A percentile compares a stretch with the other conserved stretches of the same genome.
These are phyloP conservation scores for Protosalanx chinensis DNA, from an alignment of 2,797 vertebrate species.

Conservation along the genomic window DNA sequence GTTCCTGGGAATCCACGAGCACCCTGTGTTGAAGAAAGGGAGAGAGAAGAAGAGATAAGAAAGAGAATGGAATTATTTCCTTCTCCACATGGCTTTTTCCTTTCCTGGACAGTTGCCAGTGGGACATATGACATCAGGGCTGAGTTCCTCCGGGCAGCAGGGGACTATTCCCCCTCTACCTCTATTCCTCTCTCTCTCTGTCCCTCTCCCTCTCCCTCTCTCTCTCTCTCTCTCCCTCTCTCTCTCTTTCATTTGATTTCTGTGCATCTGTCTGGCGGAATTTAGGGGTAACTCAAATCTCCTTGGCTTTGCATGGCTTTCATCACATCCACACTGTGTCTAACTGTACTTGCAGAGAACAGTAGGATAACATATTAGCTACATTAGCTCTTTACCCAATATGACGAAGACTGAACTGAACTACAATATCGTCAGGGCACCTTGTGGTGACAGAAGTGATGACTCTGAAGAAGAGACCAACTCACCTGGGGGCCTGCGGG, in stretches of 20 bases:
- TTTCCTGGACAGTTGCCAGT: background rate
- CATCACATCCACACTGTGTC: too few relatives aligned
- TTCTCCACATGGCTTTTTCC: conserved; percentile 14
- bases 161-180: background rate
- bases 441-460: too few relatives aligned
- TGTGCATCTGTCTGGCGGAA: too few relatives aligned
- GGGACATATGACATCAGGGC: conserved; percentile 12
- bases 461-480: background rate
- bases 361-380: background rate
- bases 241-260: too few relatives aligned
- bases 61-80: conserved; percentile 3
- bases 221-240: too few relatives aligned
- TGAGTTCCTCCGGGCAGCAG: background rate
- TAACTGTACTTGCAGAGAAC: background rate
- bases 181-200: background rate
- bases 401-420: too few relatives aligned
- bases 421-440: too few relatives aligned
- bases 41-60: background rate
- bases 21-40: conserved; percentile 70
- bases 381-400: too few relatives aligned
- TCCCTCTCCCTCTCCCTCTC: too few relatives aligned
- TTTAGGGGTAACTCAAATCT: too few relatives aligned
- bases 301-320: too few relatives aligned
- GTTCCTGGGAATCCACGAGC: conserved; percentile 97
- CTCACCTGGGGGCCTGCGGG: conserved; percentile 88